A percentile compares a stretch with the other conserved stretches of the same genome.
phyloP scores from a whole-genome alignment of 2,888 invertebrate genomes.

The Plagiodera versicolora region DNA sequence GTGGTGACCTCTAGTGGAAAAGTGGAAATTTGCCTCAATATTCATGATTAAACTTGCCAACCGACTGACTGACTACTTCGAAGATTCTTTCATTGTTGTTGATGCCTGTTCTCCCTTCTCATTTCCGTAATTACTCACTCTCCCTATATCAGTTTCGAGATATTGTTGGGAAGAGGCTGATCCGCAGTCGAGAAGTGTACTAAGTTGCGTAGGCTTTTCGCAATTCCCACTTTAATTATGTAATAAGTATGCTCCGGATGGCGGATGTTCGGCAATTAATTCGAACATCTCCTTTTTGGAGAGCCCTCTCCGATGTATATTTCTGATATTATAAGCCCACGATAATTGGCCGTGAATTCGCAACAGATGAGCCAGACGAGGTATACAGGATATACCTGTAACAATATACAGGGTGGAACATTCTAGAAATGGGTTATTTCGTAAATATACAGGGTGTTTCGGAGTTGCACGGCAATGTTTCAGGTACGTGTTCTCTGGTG shows the following conservation, averaged over 20 bases:
- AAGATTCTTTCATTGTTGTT: neutral
- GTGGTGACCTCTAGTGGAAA: too few relatives aligned
- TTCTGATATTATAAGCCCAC: slow-evolving; percentile 30
- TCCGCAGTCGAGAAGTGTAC: slow-evolving; percentile 38
- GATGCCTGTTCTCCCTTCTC: slow-evolving; percentile 30
- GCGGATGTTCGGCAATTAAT: slow-evolving; percentile 37
- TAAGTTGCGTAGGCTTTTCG: slow-evolving; percentile 24
- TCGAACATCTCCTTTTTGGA: slow-evolving; percentile 33
- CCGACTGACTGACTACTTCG: too few relatives aligned
- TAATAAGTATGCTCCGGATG: slow-evolving; percentile 37
- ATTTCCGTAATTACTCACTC: slow-evolving; percentile 50
- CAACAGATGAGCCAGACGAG: slow-evolving; percentile 13
- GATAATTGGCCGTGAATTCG: slow-evolving; percentile 31
- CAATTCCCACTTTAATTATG: slow-evolving; percentile 40
- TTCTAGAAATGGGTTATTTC: too few relatives aligned
- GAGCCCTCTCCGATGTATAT: slow-evolving; percentile 28
- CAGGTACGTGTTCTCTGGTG: too few relatives aligned
- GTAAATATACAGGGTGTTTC: neutral
- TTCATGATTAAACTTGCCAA: too few relatives aligned
- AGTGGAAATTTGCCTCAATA: too few relatives aligned
- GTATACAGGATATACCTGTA: too few relatives aligned
- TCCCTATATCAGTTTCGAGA: slow-evolving; percentile 51
- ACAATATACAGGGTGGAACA: too few relatives aligned
- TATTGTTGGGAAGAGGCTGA: slow-evolving; percentile 50
- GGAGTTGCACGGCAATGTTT: too few relatives aligned